Conservation (phyloP, 23 tunicate species). For the Diplosoma virens region DNA sequence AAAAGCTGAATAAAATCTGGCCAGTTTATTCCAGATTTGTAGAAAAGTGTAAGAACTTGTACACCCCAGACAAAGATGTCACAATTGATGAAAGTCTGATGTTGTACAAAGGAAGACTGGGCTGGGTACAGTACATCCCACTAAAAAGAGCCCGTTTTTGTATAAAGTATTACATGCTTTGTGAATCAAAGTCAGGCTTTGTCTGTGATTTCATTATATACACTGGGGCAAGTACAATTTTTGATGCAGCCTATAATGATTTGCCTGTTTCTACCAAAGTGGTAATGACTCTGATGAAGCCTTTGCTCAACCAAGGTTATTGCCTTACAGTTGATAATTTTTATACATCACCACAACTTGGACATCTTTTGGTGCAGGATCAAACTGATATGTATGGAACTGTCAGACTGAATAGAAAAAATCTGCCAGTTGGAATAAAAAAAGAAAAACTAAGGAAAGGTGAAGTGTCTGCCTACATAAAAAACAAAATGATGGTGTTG, state of each 20-base stretch:
- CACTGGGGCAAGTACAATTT: not conserved
- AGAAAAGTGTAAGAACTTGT: slow-evolving; percentile 2
- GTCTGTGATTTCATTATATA: slow-evolving; percentile 29
- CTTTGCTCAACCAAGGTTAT: slow-evolving; percentile 27
- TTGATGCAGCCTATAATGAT: slow-evolving; percentile 16
- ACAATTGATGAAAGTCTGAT: slow-evolving; percentile 33
- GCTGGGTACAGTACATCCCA: slow-evolving; percentile 26
- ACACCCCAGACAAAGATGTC: slow-evolving; percentile 30
- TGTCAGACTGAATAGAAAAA: not conserved
- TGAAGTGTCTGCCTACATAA: slow-evolving; percentile 17
- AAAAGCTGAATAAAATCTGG: slow-evolving; percentile 32
- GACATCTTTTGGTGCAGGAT: not conserved
- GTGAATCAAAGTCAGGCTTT: slow-evolving; percentile 26
- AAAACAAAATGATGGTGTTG: slow-evolving; percentile 4
- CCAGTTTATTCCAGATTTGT: slow-evolving; percentile 18
- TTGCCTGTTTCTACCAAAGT: slow-evolving; percentile 2
- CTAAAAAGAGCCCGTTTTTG: slow-evolving; percentile 17
- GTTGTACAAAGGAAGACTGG: slow-evolving; percentile 24
- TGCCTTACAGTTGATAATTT: slow-evolving; percentile 25
- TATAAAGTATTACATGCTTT: slow-evolving; percentile 27
- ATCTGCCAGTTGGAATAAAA: not conserved
- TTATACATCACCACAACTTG: slow-evolving; percentile 32
- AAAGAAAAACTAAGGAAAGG: slow-evolving; percentile 12
- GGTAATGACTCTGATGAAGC: slow-evolving; percentile 36
- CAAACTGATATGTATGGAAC: slow-evolving; percentile 34